Conservation (phyloP, 2,113 vertebrate genomes). For the Theristicus caerulescens region DNA sequence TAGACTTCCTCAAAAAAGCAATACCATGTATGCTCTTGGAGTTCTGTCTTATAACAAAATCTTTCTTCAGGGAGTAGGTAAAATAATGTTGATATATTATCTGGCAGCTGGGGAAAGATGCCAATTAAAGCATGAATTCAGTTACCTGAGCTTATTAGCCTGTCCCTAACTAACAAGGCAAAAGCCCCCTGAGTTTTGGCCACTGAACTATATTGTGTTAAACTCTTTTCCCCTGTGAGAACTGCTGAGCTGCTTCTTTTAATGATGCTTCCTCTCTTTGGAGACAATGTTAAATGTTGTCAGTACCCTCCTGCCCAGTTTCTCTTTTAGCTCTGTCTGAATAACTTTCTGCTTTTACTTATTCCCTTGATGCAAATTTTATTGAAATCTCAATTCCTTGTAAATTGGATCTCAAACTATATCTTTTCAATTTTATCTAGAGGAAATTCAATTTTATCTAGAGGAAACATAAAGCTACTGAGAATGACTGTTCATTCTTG, state of each 20-base stretch:
- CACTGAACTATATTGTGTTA: neutral
- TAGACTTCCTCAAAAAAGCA: neutral
- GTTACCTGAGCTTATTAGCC: neutral
- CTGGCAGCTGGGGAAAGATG: neutral
- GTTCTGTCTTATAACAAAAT: neutral
- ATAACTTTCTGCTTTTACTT: neutral
- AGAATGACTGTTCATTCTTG: neutral
- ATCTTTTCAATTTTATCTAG: neutral
- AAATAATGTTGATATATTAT: neutral
- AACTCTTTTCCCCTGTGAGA: neutral
- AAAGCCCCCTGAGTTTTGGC: neutral
- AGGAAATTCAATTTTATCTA: slow-evolving; percentile 1
- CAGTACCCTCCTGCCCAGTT: neutral
- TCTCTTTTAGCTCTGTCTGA: neutral
- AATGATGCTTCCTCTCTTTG: neutral
- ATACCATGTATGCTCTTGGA: accelerated
- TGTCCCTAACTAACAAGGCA: neutral
- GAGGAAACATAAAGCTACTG: neutral
- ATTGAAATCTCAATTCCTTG: slow-evolving; percentile 13
- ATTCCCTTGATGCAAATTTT: slow-evolving; percentile 24
- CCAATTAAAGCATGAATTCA: neutral
- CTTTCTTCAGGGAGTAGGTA: neutral
- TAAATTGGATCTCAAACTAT: neutral
- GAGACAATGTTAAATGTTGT: slow-evolving; percentile 5
- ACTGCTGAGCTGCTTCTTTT: neutral